Evolutionary conservation across 1,140 invertebrate species (phyloP).

Genomic region (Cyclina sinensis): DNA sequence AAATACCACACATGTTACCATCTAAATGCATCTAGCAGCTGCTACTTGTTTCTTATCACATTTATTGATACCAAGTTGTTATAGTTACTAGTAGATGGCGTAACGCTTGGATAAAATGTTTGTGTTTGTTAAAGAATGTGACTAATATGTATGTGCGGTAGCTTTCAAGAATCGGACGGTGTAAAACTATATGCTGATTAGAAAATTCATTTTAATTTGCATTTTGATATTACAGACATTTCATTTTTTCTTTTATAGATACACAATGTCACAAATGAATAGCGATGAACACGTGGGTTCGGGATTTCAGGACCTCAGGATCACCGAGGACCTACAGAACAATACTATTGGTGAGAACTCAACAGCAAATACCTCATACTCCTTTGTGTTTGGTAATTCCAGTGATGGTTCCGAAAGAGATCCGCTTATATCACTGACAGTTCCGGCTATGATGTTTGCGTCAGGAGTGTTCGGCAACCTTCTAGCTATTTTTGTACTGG

Average conservation of each 20-base stretch:
- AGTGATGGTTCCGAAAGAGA: background rate
- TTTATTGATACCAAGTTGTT: too few relatives aligned
- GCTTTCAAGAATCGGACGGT: too few relatives aligned
- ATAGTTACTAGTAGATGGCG: too few relatives aligned
- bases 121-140: too few relatives aligned
- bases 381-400: background rate
- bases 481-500: constrained; percentile 75
- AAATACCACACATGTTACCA: too few relatives aligned
- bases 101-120: too few relatives aligned
- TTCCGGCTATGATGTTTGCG: constrained; percentile 75
- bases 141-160: too few relatives aligned
- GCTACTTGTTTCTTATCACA: too few relatives aligned
- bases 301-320: background rate
- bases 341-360: background rate
- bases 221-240: too few relatives aligned
- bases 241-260: background rate
- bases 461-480: constrained; percentile 78
- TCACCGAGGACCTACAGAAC: background rate
- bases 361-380: background rate
- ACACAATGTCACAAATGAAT: background rate
- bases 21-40: too few relatives aligned
- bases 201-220: too few relatives aligned
- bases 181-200: too few relatives aligned
- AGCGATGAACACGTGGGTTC: background rate
- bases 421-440: constrained; percentile 43